phyloP scores from a whole-genome alignment of 2,888 invertebrate genomes.

The Pseudococcus jackbeardsleyi region DNA sequence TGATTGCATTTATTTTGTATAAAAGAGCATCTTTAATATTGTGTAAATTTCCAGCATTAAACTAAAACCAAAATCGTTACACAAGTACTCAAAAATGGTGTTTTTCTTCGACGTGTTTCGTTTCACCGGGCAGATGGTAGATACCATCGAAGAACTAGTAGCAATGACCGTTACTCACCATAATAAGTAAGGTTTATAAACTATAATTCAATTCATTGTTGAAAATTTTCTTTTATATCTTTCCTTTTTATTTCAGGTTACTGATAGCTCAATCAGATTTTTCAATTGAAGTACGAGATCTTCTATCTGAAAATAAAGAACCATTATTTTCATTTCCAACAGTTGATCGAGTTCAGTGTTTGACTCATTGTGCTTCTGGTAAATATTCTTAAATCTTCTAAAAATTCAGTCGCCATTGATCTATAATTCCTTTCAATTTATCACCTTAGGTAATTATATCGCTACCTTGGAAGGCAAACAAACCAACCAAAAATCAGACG shows the following conservation, averaged over 20 bases:
- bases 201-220: background rate
- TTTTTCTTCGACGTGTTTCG: conserved; percentile 80
- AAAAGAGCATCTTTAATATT: background rate
- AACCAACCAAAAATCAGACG: conserved; percentile 70
- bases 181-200: conserved; percentile 69
- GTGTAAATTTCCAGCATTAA: background rate
- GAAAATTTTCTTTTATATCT: background rate
- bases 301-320: conserved; percentile 70
- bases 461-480: conserved; percentile 77
- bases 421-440: background rate
- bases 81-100: conserved; percentile 73
- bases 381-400: background rate
- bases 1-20: background rate
- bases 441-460: conserved; percentile 73
- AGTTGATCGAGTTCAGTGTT: conserved; percentile 79
- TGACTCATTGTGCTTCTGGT: conserved; percentile 79
- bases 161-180: conserved; percentile 76
- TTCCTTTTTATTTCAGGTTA: conserved; percentile 69
- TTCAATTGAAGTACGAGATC: conserved; percentile 75
- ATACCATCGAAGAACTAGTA: conserved; percentile 77
- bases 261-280: conserved; percentile 76
- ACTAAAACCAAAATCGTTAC: background rate
- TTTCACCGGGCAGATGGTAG: conserved; percentile 77
- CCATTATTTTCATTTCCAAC: conserved; percentile 79
- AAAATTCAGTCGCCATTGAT: background rate